phyloP scores from a whole-genome alignment of 35 echinoderm and acorn worm species.

The Apostichopus parvimensis region DNA sequence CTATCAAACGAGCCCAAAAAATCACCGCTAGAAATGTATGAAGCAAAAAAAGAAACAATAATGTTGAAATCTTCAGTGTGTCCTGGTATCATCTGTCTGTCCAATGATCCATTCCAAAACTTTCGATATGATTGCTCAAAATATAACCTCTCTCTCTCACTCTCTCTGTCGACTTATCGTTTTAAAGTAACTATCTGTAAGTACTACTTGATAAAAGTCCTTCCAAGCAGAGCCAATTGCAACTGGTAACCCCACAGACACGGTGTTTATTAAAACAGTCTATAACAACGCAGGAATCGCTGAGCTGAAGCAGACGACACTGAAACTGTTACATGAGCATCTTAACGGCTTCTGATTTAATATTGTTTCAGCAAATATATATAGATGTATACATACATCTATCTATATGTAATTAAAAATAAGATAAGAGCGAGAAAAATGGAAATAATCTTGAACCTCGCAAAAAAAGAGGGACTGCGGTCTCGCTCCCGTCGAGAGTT shows the following conservation, averaged over 20 bases:
- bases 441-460: slow-evolving; percentile 4
- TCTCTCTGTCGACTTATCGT: no score
- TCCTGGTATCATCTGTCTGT: not conserved
- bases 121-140: not conserved
- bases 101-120: not conserved
- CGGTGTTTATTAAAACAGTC: no score
- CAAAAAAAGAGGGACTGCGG: slow-evolving; percentile 26
- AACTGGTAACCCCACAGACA: no score
- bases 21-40: not conserved
- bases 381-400: no score
- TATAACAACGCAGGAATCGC: not conserved
- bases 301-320: slow-evolving; percentile 2
- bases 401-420: no score
- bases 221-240: no score
- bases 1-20: not conserved
- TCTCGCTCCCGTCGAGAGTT: slow-evolving; percentile 39
- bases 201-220: no score
- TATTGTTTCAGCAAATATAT: not conserved
- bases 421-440: not conserved
- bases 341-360: not conserved
- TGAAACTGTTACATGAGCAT: not conserved
- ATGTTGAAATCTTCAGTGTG: not conserved
- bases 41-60: not conserved
- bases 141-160: no score
- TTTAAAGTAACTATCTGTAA: no score